phyloP scores from a whole-genome alignment of 2,113 vertebrate genomes.

The Parus major region DNA sequence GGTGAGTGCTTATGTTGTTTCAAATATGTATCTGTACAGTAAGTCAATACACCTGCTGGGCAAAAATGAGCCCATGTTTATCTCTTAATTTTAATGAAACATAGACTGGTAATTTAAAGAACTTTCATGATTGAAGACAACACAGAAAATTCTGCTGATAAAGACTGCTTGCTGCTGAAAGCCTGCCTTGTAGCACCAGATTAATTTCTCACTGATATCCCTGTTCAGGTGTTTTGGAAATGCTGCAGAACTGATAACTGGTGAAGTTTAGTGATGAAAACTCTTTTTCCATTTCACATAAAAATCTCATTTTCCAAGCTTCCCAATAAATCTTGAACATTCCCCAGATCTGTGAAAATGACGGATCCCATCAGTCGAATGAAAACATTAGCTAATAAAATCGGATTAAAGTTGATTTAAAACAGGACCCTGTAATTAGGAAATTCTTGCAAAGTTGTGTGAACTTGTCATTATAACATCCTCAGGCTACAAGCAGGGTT shows the following conservation, averaged over 20 bases:
- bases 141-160: not conserved
- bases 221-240: not conserved
- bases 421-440: slow-evolving; percentile 55
- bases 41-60: not conserved
- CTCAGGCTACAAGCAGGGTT: not conserved
- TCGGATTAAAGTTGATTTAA: slow-evolving; percentile 55
- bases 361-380: slow-evolving; percentile 19
- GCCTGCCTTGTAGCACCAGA: not conserved
- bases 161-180: not conserved
- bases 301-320: not conserved
- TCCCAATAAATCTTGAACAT: not conserved
- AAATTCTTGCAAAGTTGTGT: slow-evolving; percentile 57
- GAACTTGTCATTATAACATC: slow-evolving; percentile 52
- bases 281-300: not conserved
- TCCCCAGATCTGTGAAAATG: slow-evolving; percentile 12
- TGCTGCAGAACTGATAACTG: not conserved
- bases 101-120: not conserved
- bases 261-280: not conserved
- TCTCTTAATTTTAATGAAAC: not conserved
- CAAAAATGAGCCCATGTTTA: not conserved
- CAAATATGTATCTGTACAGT: not conserved
- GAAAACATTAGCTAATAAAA: slow-evolving; percentile 42
- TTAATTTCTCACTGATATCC: not conserved
- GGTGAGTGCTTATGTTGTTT: not conserved
- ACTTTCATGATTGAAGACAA: not conserved